These are phyloP conservation scores for Heliconius hermathena DNA, from an alignment of 1,140 invertebrate genomes.

Conservation along the genomic window DNA sequence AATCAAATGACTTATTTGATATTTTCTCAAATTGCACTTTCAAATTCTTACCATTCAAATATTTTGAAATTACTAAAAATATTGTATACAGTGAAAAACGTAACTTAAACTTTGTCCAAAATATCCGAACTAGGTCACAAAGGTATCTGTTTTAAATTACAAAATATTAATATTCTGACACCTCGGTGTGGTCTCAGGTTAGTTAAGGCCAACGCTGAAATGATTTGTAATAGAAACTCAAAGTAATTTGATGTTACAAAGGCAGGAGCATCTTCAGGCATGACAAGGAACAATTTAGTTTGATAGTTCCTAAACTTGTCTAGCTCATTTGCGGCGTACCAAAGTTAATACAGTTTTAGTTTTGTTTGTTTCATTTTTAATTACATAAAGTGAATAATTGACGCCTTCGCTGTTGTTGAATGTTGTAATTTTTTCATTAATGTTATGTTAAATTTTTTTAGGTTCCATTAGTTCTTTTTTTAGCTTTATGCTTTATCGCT, in stretches of 20 bases:
- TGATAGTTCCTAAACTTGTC: constrained; percentile 53
- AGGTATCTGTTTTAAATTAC: neutral
- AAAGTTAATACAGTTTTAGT: constrained; percentile 51
- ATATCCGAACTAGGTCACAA: neutral
- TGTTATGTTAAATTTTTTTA: too few relatives aligned
- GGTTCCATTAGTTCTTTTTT: too few relatives aligned
- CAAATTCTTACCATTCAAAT: neutral
- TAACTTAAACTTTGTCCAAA: neutral
- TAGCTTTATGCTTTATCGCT: too few relatives aligned
- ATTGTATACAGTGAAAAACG: neutral
- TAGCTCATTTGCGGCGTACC: constrained; percentile 48
- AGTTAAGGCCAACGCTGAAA: neutral
- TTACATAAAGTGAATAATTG: neutral
- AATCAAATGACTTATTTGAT: too few relatives aligned
- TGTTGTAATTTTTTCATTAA: too few relatives aligned
- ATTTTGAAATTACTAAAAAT: too few relatives aligned
- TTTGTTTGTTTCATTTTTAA: constrained; percentile 17
- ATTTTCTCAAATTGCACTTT: too few relatives aligned
- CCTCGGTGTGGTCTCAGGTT: neutral
- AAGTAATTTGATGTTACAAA: constrained; percentile 37
- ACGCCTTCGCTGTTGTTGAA: neutral
- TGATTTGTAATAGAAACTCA: constrained; percentile 25
- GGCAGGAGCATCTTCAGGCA: constrained; percentile 36
- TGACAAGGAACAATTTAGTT: constrained; percentile 50
- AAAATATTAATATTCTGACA: neutral